A percentile compares a stretch with the other conserved stretches of the same genome.
These are phyloP conservation scores for Valencia hispanica DNA, from an alignment of 2,797 vertebrate species.

Conservation along the genomic window DNA sequence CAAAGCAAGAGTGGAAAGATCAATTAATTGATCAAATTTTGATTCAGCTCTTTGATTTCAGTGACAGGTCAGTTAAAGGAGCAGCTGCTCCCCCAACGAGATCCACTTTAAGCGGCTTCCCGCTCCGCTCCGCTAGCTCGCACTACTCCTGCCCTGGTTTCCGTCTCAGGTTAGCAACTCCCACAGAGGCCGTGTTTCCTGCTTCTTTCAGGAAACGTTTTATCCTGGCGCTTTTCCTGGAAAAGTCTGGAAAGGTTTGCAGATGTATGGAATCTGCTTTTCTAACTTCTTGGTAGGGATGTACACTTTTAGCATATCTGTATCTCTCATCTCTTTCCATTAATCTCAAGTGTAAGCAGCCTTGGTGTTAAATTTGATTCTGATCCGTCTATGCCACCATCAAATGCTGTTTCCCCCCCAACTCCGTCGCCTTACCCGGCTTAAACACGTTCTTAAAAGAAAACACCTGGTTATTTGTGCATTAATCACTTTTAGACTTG, in stretches of 20 bases:
- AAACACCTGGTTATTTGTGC: too few species aligned
- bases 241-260: not conserved
- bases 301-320: not conserved
- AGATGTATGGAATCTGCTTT: not conserved
- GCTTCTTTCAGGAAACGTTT: not conserved
- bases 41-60: conserved; percentile 76
- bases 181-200: not conserved
- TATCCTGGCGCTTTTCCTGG: not conserved
- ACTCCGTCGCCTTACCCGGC: too few species aligned
- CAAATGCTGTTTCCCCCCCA: too few species aligned
- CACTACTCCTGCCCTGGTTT: conserved; percentile 5
- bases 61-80: conserved; percentile 66
- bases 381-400: too few species aligned
- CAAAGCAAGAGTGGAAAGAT: conserved; percentile 72
- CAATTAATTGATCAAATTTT: conserved; percentile 75
- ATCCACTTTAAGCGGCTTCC: conserved; percentile 24
- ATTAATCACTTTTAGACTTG: too few species aligned
- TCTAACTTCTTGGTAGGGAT: not conserved
- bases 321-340: too few species aligned
- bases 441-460: too few species aligned
- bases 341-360: too few species aligned
- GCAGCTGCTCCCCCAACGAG: conserved; percentile 47
- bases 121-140: conserved; percentile 9
- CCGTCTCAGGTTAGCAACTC: not conserved
- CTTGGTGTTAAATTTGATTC: too few species aligned